Conservation (phyloP, 2,113 vertebrate species). For the Lasiurus cinereus region DNA sequence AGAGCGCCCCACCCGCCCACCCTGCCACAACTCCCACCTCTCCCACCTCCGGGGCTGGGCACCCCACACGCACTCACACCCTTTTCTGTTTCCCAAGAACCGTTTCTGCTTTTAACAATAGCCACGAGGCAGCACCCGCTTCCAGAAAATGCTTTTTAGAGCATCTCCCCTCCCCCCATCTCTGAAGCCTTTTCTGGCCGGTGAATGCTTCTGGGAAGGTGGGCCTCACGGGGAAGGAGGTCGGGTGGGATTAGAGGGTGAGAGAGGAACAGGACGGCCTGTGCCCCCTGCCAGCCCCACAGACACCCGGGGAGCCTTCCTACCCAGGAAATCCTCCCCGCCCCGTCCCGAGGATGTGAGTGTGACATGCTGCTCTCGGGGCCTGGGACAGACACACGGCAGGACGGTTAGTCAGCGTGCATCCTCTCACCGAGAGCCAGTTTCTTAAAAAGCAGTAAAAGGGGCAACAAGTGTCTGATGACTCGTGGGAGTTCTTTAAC, state of each 20-base stretch:
- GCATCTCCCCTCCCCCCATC: neutral
- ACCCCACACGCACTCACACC: too few relatives aligned
- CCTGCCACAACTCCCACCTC: rapidly evolving
- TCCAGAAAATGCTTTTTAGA: constrained; percentile 42
- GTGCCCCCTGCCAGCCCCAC: rapidly evolving
- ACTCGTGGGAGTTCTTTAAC: too few relatives aligned
- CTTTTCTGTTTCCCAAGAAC: neutral
- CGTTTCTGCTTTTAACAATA: constrained; percentile 33
- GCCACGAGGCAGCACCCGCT: neutral
- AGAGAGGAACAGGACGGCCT: rapidly evolving
- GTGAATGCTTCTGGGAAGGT: neutral
- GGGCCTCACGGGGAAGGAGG: rapidly evolving
- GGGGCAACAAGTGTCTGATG: too few relatives aligned
- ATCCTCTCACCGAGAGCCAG: too few relatives aligned
- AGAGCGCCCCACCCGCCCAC: neutral
- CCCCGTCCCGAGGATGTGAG: too few relatives aligned
- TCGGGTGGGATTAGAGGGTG: neutral
- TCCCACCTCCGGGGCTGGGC: neutral
- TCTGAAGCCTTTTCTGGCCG: neutral
- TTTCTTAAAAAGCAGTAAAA: too few relatives aligned
- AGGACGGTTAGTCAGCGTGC: too few relatives aligned
- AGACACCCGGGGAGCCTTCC: neutral
- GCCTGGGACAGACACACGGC: too few relatives aligned
- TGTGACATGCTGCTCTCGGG: too few relatives aligned
- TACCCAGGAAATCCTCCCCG: neutral